Evolutionary conservation across 2,888 invertebrate genomes (phyloP), one percentile per base, ranked within the genome.

Genomic region (Ectropis crepuscularia): DNA sequence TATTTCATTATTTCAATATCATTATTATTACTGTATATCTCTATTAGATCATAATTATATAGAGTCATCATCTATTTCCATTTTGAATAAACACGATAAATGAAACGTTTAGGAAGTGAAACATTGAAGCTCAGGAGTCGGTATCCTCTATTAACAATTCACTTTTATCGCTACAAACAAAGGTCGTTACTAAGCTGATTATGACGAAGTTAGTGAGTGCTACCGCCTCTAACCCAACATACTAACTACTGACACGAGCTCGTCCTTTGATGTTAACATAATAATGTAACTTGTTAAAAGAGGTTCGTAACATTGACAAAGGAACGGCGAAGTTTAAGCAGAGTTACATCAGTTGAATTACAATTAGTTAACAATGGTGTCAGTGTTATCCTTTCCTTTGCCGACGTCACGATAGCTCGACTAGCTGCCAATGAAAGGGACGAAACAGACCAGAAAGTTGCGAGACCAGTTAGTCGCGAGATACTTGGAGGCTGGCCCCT

Each of bases 401-500:
- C 78, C 81, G 85, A 80, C 65, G 72, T 78, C 75, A 71, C 71
- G 73, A 77, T 70, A 72, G 75, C 74, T 83, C 76, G 77, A 75
- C 74, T 75, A 75, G 75, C 72, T 69, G 76, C 76, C 75, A 78
- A 85, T 80, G 78, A 79, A 82, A 74, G 75, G 77, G 75, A 76
- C 76, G 76, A 80, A 82, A 85, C 86, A 85, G 83, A 87, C 85
- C 85, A 83, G 78, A 82, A 83, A 86, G 84, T 85, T 82, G 82
- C 78, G 77, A 79, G 75, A 80, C 81, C 83, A 81, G 77, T 82
- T 81, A 48, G 50, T 81, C 79, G 78, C 80, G 78, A 86, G 89
- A 90, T 91, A 91, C 91, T 91, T 91, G 91, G 91, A 91, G 90
- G 88, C 86, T 86, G 90, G 87, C 79, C 84, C 79, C 81, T 81